Conservation (phyloP, 2,797 vertebrate species). For the Etheostoma nigrum region DNA sequence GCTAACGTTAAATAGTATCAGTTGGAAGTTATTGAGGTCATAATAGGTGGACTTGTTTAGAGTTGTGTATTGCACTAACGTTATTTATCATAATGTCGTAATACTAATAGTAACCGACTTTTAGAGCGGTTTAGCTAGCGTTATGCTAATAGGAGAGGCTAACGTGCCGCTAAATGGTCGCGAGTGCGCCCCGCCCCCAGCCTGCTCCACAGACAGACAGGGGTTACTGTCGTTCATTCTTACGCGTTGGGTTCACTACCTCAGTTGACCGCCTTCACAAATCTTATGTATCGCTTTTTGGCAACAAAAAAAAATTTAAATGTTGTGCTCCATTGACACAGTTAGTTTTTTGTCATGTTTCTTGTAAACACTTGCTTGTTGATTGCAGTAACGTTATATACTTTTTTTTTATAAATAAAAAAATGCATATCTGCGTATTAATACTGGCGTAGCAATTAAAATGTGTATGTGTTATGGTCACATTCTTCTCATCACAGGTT, state of each 20-base stretch:
- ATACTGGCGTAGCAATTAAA: not conserved
- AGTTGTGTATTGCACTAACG: not conserved
- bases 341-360: not conserved
- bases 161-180: constrained; percentile 42
- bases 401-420: not conserved
- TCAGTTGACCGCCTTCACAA: constrained; percentile 33
- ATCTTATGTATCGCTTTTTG: not conserved
- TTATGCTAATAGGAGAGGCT: constrained; percentile 39
- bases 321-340: rapidly evolving
- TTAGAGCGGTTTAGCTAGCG: not conserved
- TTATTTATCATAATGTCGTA: not conserved
- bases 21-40: too few relatives aligned
- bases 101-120: not conserved
- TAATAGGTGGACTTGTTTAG: not conserved
- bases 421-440: too few relatives aligned
- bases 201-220: constrained; percentile 25
- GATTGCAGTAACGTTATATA: not conserved
- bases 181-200: constrained; percentile 77
- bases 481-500: not conserved
- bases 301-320: not conserved
- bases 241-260: constrained; percentile 62
- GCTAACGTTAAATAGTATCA: not conserved
- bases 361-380: not conserved
- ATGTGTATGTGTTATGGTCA: not conserved
- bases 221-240: constrained; percentile 85